Evolutionary conservation across 2,888 invertebrate species (phyloP).

Genomic region (Cryptophagus acutangulus): DNA sequence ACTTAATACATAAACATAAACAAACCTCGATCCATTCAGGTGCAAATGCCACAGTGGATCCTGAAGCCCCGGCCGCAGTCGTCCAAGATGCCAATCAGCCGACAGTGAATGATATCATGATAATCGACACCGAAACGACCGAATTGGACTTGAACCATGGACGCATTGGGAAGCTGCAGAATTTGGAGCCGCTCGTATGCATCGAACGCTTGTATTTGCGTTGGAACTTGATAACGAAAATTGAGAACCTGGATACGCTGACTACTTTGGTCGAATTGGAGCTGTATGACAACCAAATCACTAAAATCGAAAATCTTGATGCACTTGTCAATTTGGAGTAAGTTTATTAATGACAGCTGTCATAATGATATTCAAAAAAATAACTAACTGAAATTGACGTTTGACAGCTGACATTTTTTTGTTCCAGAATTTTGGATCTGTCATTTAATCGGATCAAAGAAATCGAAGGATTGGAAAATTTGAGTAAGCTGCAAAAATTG

Average conservation of each 20-base stretch:
- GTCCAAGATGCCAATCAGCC: slow-evolving; percentile 14
- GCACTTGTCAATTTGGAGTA: slow-evolving; percentile 83
- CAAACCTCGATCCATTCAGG: slow-evolving; percentile 1
- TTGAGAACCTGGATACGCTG: slow-evolving; percentile 79
- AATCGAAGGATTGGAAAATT: slow-evolving; percentile 73
- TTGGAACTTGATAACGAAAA: slow-evolving; percentile 93
- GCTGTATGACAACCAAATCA: slow-evolving; percentile 95
- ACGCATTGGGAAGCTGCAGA: slow-evolving; percentile 76
- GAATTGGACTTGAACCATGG: slow-evolving; percentile 89
- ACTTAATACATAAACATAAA: not conserved
- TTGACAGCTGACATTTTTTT: not conserved
- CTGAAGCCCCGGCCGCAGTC: not conserved
- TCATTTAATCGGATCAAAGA: slow-evolving; percentile 92
- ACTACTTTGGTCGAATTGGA: slow-evolving; percentile 81
- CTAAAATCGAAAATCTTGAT: slow-evolving; percentile 85
- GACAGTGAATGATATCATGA: slow-evolving; percentile 57
- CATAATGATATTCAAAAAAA: slow-evolving; percentile 3
- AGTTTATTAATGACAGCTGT: slow-evolving; percentile 47
- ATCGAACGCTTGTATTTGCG: slow-evolving; percentile 80
- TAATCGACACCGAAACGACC: slow-evolving; percentile 61
- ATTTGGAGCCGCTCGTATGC: slow-evolving; percentile 70
- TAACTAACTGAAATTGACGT: not conserved
- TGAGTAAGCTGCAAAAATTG: slow-evolving; percentile 74
- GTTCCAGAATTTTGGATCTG: slow-evolving; percentile 76
- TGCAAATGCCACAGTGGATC: not conserved